phyloP scores from a whole-genome alignment of 2,113 vertebrate genomes.

The Tyrannus savana region DNA sequence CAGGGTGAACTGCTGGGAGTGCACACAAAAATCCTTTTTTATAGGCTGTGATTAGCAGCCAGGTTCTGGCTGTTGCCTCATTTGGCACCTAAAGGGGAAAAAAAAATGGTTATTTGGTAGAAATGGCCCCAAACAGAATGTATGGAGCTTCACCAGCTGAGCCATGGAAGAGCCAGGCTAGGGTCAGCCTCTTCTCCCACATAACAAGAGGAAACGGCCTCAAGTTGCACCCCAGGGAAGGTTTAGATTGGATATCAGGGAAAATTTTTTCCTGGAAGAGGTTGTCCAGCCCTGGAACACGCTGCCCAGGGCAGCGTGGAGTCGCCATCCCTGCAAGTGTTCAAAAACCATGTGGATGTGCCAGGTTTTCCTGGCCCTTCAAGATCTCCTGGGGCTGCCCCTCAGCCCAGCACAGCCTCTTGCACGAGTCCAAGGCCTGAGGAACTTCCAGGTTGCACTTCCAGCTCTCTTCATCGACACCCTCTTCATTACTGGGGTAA shows the following conservation, averaged over 20 bases:
- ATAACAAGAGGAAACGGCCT: background rate
- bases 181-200: background rate
- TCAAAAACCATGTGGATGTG: background rate
- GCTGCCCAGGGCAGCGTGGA: background rate
- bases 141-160: background rate
- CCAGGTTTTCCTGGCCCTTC: background rate
- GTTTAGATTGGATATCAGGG: background rate
- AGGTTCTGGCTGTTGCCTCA: background rate
- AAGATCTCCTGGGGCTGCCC: background rate
- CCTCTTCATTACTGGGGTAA: background rate
- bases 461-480: background rate
- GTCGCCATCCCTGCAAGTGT: background rate
- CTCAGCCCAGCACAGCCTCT: background rate
- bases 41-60: background rate
- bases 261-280: background rate
- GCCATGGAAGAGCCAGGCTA: background rate
- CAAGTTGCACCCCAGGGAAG: background rate
- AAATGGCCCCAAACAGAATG: background rate
- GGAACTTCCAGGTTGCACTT: background rate
- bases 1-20: background rate
- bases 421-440: background rate
- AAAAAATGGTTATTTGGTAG: background rate
- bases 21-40: background rate
- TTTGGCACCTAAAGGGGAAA: background rate
- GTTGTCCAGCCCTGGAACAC: background rate